Evolutionary conservation across 2,797 vertebrate species (phyloP).

Genomic region (Sparidentex hasta): DNA sequence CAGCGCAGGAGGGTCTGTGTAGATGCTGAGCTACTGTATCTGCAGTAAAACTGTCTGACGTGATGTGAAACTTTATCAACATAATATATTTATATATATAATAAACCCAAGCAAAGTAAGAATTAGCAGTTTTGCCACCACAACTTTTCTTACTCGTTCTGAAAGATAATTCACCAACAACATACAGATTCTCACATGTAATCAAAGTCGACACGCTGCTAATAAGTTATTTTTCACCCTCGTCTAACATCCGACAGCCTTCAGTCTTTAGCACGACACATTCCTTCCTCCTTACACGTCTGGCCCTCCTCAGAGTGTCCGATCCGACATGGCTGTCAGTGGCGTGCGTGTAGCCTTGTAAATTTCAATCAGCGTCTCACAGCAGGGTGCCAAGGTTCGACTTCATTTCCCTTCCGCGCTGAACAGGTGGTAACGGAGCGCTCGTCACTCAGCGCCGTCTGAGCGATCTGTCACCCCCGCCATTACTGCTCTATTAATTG

Average conservation of each 20-base stretch:
- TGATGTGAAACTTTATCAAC: background rate
- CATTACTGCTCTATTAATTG: conserved; percentile 82
- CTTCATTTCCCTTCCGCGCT: conserved; percentile 72
- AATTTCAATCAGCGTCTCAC: conserved; percentile 83
- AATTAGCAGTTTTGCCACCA: background rate
- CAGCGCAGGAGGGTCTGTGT: background rate
- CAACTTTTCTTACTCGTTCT: background rate
- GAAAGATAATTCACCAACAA: background rate
- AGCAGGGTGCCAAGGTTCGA: conserved; percentile 75
- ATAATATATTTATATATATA: background rate
- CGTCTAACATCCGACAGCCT: conserved; percentile 2
- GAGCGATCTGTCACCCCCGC: conserved; percentile 66
- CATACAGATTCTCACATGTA: background rate
- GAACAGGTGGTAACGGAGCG: conserved; percentile 76
- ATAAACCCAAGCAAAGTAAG: background rate
- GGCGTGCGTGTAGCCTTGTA: conserved; percentile 70
- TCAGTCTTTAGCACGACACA: conserved; percentile 8
- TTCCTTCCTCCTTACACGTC: conserved; percentile 47
- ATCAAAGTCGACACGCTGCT: background rate
- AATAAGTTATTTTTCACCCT: conserved; percentile 21
- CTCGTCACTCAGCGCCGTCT: conserved; percentile 74
- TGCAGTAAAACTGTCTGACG: background rate
- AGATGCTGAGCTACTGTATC: background rate
- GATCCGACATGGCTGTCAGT: conserved; percentile 73
- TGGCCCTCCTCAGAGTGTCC: conserved; percentile 57